A percentile compares a stretch with the other conserved stretches of the same genome.
These are phyloP conservation scores for Morelia viridis DNA, from an alignment of 2,797 vertebrate species.

Conservation along the genomic window DNA sequence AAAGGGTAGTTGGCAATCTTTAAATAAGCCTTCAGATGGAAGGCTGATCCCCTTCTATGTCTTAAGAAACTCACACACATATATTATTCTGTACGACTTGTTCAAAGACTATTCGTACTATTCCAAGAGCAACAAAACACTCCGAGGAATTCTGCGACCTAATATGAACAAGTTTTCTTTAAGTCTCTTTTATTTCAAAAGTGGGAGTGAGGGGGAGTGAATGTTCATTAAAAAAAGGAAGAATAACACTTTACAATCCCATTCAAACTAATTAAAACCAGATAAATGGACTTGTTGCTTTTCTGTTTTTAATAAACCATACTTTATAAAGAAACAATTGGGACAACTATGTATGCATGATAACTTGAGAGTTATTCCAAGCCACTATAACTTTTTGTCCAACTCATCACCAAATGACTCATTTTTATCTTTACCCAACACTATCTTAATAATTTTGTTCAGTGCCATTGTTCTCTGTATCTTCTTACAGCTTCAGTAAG, in stretches of 20 bases:
- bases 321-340: not conserved
- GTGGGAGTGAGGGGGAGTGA: not conserved
- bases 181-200: not conserved
- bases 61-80: not conserved
- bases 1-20: not conserved
- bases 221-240: not conserved
- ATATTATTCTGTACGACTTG: not conserved
- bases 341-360: not conserved
- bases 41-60: not conserved
- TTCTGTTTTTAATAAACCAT: not conserved
- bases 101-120: not conserved
- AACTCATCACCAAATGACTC: not conserved
- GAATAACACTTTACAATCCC: not conserved
- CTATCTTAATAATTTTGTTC: not conserved
- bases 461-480: not conserved
- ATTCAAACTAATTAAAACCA: slow-evolving; percentile 15
- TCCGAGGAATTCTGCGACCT: not conserved
- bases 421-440: not conserved
- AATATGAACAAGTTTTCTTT: not conserved
- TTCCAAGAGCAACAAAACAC: not conserved
- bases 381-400: not conserved
- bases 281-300: not conserved
- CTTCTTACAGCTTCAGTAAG: not conserved
- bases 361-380: not conserved
- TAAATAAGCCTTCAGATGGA: not conserved